These are phyloP conservation scores for Struthidea cinerea DNA, from an alignment of 2,113 vertebrate genomes.

Conservation along the genomic window DNA sequence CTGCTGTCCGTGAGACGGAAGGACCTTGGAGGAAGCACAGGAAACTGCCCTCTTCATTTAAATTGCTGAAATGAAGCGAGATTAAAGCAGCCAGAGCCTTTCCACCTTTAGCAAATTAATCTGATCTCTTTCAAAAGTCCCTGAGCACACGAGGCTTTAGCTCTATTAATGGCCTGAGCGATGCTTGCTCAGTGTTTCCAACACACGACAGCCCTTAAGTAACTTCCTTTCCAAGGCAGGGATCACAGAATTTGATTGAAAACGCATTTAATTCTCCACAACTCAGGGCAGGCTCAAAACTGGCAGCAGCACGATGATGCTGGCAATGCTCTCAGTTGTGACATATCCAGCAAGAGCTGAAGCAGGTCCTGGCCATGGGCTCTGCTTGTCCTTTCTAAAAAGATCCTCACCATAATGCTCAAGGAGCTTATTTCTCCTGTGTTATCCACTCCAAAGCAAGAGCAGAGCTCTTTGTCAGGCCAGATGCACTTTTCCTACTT, in stretches of 20 bases:
- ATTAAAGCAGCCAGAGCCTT: constrained; percentile 17
- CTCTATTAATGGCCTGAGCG: background rate
- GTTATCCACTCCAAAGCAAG: background rate
- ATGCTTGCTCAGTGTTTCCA: background rate
- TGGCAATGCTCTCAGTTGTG: background rate
- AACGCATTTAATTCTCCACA: background rate
- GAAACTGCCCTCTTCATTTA: background rate
- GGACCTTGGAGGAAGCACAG: background rate
- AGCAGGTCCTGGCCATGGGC: background rate
- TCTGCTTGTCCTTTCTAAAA: background rate
- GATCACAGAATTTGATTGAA: background rate
- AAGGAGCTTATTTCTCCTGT: background rate
- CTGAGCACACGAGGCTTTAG: background rate
- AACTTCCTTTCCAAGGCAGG: background rate
- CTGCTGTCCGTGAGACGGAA: fast-evolving
- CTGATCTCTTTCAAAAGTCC: background rate
- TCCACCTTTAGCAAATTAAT: constrained; percentile 40
- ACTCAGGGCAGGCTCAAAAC: background rate
- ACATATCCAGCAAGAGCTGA: fast-evolving
- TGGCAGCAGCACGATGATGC: background rate
- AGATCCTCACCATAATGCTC: background rate
- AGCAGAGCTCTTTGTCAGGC: background rate
- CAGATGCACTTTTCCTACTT: background rate
- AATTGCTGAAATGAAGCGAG: background rate
- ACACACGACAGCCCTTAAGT: background rate